Conservation (phyloP, 1,140 invertebrate species). For the Caenorhabditis tropicalis region DNA sequence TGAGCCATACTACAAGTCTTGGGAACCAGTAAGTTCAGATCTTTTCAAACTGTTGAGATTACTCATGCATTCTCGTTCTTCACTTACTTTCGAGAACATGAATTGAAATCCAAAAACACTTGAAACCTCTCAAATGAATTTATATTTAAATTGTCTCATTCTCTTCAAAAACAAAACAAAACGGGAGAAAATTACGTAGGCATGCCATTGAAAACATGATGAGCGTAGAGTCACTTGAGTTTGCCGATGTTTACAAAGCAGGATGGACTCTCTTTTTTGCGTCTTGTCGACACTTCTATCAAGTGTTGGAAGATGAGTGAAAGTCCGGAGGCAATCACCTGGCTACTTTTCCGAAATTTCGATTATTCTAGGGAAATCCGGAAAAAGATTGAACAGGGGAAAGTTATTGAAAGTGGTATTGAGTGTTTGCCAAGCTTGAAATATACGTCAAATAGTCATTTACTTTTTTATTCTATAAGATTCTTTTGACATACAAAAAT, state of each 20-base stretch:
- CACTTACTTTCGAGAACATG: background rate
- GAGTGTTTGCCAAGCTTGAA: too few species aligned
- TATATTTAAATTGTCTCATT: background rate
- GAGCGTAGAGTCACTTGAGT: constrained; percentile 38
- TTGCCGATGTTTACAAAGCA: background rate
- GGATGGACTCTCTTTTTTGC: background rate
- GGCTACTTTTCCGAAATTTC: constrained; percentile 21
- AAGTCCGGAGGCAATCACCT: background rate
- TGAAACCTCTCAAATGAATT: background rate
- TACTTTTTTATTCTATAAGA: too few species aligned
- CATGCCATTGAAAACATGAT: constrained; percentile 11
- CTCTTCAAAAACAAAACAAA: background rate
- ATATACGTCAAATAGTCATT: too few species aligned
- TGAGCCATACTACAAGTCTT: constrained; percentile 49
- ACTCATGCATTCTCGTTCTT: background rate
- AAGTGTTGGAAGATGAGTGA: constrained; percentile 31
- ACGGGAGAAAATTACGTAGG: constrained; percentile 22
- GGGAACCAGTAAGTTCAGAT: constrained; percentile 50
- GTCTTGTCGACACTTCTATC: constrained; percentile 34
- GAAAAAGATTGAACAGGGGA: background rate
- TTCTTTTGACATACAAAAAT: too few species aligned
- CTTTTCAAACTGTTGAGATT: background rate
- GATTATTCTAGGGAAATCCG: background rate
- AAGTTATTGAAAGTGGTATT: background rate
- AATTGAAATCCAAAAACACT: background rate